Evolutionary conservation across 2,113 vertebrate species (phyloP).

Genomic region (Nestor notabilis): DNA sequence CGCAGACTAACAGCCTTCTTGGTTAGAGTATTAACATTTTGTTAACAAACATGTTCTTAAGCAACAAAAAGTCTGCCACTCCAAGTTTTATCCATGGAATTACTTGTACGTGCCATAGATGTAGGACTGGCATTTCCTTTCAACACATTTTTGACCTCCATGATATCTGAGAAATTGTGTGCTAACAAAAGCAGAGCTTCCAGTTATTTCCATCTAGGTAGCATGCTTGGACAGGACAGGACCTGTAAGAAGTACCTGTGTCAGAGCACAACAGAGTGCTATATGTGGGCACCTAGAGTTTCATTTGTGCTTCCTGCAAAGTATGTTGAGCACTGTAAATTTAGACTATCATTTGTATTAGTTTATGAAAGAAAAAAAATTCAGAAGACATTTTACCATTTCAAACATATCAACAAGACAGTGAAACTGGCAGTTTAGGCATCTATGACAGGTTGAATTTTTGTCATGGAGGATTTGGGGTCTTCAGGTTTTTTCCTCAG

Average conservation of each 20-base stretch:
- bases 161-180: neutral
- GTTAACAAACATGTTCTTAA: neutral
- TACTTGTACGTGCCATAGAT: accelerated
- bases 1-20: neutral
- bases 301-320: neutral
- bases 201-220: neutral
- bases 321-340: neutral
- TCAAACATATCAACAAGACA: neutral
- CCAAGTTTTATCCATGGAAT: neutral
- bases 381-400: neutral
- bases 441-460: neutral
- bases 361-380: neutral
- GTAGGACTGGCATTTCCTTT: neutral
- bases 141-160: neutral
- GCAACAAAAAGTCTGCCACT: neutral
- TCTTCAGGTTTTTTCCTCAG: neutral
- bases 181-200: neutral
- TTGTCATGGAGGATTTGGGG: neutral
- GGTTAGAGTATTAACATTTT: neutral
- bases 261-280: accelerated
- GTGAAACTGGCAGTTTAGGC: neutral
- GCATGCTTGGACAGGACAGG: neutral
- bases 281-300: neutral
- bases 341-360: neutral
- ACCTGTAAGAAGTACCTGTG: neutral